These are phyloP conservation scores for Agonopterix alstromeriana DNA, from an alignment of 2,888 invertebrate genomes.

Conservation along the genomic window DNA sequence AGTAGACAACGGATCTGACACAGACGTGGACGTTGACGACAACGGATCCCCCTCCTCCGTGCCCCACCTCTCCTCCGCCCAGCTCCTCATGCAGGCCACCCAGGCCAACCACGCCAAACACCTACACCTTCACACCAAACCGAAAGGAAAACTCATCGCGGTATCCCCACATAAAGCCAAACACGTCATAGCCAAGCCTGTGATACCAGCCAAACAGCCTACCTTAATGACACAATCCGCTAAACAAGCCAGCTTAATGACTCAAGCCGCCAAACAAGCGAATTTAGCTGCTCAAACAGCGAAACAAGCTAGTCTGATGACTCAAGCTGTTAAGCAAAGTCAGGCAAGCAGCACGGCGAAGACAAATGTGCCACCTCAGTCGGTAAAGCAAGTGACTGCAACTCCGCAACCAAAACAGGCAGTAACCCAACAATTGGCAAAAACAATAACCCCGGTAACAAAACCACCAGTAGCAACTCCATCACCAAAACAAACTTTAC, in stretches of 20 bases:
- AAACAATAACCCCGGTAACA: background rate
- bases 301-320: conserved; percentile 39
- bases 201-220: conserved; percentile 29
- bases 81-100: conserved; percentile 57
- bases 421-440: background rate
- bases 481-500: conserved; percentile 17
- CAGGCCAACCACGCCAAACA: conserved; percentile 31
- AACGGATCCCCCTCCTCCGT: conserved; percentile 26
- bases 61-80: conserved; percentile 53
- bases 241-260: conserved; percentile 24
- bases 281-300: conserved; percentile 42
- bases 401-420: background rate
- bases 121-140: conserved; percentile 13
- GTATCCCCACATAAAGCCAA: conserved; percentile 20
- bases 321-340: conserved; percentile 35
- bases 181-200: conserved; percentile 11
- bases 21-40: conserved; percentile 66
- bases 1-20: conserved; percentile 53
- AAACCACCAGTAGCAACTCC: background rate
- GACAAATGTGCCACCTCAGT: conserved; percentile 9
- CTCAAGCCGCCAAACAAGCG: conserved; percentile 17
- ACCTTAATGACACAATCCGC: conserved; percentile 43
- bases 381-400: background rate
- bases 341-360: conserved; percentile 20
- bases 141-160: conserved; percentile 38